Evolutionary conservation across 2,888 invertebrate species (phyloP).

Genomic region (Plagodis pulveraria): DNA sequence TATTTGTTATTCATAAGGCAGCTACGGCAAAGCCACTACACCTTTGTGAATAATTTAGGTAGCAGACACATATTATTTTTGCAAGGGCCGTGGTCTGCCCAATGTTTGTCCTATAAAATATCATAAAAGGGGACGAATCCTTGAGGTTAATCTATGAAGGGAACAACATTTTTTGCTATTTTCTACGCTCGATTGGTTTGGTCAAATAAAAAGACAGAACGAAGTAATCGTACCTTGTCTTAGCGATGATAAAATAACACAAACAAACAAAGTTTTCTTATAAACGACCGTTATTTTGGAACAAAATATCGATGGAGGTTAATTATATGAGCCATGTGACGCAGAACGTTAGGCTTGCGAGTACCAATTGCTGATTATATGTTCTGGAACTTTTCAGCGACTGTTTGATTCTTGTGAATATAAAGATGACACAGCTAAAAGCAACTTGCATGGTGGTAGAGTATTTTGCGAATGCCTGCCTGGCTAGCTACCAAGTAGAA

Average conservation of each 20-base stretch:
- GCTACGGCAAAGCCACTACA: slow-evolving; percentile 65
- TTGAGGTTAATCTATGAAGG: slow-evolving; percentile 42
- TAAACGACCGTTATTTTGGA: too few relatives aligned
- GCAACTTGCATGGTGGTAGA: too few relatives aligned
- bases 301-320: too few relatives aligned
- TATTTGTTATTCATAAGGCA: slow-evolving; percentile 77
- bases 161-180: slow-evolving; percentile 29
- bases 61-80: slow-evolving; percentile 77
- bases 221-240: not conserved
- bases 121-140: slow-evolving; percentile 55
- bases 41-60: slow-evolving; percentile 80
- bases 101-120: slow-evolving; percentile 73
- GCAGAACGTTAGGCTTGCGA: too few relatives aligned
- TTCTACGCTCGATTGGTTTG: slow-evolving; percentile 33
- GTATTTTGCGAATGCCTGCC: too few relatives aligned
- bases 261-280: too few relatives aligned
- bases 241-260: not conserved
- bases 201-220: slow-evolving; percentile 21
- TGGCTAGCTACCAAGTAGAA: too few relatives aligned
- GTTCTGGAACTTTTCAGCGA: too few relatives aligned
- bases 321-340: too few relatives aligned
- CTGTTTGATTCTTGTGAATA: too few relatives aligned
- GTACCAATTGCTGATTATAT: too few relatives aligned
- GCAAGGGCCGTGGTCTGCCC: slow-evolving; percentile 63
- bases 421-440: too few relatives aligned